Evolutionary conservation across 2,797 vertebrate species (phyloP), one percentile per base, ranked within the genome.

Genomic region (Melanotaenia trifasciata): DNA sequence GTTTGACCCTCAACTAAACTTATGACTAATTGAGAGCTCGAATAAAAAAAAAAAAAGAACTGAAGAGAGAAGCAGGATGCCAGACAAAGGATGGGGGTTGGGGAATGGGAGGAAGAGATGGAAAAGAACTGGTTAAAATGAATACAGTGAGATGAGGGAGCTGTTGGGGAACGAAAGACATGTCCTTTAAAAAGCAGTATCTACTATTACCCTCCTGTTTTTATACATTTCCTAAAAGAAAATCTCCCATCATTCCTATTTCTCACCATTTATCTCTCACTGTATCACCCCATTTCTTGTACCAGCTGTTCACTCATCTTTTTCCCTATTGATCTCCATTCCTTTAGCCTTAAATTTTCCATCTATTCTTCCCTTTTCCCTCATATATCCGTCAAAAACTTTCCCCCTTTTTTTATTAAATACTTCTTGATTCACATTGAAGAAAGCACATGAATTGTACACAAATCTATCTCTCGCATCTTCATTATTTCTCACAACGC

Each of bases 11-110:
- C 78, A 62, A 45, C 79, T 83, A 75, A 87, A 90, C 76, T 78
- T 79, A 67, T 66, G 81, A 81, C 68, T 87, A 71, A 90, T 77
- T 79, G 68, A 62, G 47, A 66, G 62, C 58, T 69, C 7, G 72
- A 65, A 63, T 61, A 62, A 83, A 79, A 69, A 81, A 83, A 38
- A 83, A 38, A 33, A 8, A 33, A 40, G 16, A 40, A 72, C 45
- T 58, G 79, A 72, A 35, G 76, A 70, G 74, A 33, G 65, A 70
- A 47, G 80, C 75, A 63, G 74, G 79, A 80, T 10, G 53, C 51
- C 53, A 86, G 89, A 93, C 90, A 92, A 91, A 91, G 85, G 85
- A 79, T 74, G 83, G 79, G 89, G 85, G 86, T 78, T 85, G 90
- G 87, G 75, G 64, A 79, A 74, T 74, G 76, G 79, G 60, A 72